Conservation (phyloP, 1,140 invertebrate species). For the Hypsibius dujardini region DNA sequence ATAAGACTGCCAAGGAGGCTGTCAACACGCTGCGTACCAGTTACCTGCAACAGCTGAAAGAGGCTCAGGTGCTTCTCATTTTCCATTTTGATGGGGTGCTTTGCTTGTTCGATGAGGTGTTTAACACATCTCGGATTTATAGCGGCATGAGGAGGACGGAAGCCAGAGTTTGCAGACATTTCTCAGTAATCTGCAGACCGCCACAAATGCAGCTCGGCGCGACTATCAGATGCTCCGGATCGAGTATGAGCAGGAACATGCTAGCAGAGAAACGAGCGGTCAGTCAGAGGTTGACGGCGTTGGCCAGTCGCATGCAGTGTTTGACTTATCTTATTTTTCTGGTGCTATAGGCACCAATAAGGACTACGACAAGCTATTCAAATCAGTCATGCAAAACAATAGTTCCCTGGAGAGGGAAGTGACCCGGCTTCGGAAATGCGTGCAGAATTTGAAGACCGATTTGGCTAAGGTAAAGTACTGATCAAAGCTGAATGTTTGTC, state of each 20-base stretch:
- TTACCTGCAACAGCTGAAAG: slow-evolving; percentile 20
- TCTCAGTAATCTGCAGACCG: slow-evolving; percentile 10
- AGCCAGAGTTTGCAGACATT: slow-evolving; percentile 2
- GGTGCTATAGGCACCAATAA: slow-evolving; percentile 18
- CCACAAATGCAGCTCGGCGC: neutral
- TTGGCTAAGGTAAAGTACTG: neutral
- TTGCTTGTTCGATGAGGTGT: neutral
- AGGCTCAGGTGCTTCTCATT: neutral
- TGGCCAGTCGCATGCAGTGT: slow-evolving; percentile 1
- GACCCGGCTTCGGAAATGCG: neutral
- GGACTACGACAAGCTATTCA: slow-evolving; percentile 16
- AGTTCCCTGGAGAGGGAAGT: slow-evolving; percentile 2
- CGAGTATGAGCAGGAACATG: slow-evolving; percentile 92
- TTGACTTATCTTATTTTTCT: slow-evolving; percentile 18
- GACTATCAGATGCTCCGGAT: slow-evolving; percentile 93
- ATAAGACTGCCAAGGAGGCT: neutral
- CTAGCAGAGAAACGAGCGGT: slow-evolving; percentile 58
- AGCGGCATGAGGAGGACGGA: slow-evolving; percentile 12
- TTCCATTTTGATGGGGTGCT: too few relatives aligned
- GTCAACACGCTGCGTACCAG: slow-evolving; percentile 19
- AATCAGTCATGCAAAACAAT: slow-evolving; percentile 12
- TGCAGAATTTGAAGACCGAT: neutral
- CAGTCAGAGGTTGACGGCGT: slow-evolving; percentile 21
- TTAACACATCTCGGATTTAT: neutral
- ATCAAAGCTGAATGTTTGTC: neutral